Base-by-base conservation (phyloP, 2,888 invertebrate species). In the Diarsia mendica region DNA sequence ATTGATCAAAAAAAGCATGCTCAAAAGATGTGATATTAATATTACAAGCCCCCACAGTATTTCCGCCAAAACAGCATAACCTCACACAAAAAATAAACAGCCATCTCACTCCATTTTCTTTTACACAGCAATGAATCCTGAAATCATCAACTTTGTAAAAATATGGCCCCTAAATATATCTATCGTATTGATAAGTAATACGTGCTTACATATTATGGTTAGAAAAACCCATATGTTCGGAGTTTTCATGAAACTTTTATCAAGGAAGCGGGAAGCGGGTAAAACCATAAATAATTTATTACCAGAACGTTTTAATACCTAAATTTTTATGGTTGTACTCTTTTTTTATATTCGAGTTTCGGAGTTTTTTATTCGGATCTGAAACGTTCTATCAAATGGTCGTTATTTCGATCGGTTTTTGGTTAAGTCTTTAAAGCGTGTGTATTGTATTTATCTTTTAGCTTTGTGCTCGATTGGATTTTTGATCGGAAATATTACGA, bases 221-320 rank as follows among this genome's bases (percentile, higher is more conserved):
- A 83, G 79, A 80, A 83, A 84, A 83, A 85, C 80, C 82, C 89
- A 86, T 90, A 86, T 85, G 85, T 78, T 89, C 84, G 87, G 80
- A 80, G 81, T 83, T 85, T 84, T 75, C 90, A 87, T 90, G 87
- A 90, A 91, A 90, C 82, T 90, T 90, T 90, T 90, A 91, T 90
- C 88, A 89, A 84, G 84, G 72, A 82, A 86, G 79, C 77, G 83
- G 81, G 75, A 85, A 84, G 76, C 75, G 83, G 72, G 76, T 75
- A 72, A 67, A 79, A 83, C 84, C 83, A 90, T 91, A 91, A 91
- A 91, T 90, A 84, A 91, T 91, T 89, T 90, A 91, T 88, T 89
- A 87, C 83, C 77, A 76, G 82, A 86, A 87, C 90, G 88, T 88
- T 90, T 89, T 90, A 90, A 90, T 90, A 86, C 90, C 77, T 85